These are phyloP conservation scores for Atrichornis clamosus DNA, from an alignment of 2,113 vertebrate species.

Conservation along the genomic window DNA sequence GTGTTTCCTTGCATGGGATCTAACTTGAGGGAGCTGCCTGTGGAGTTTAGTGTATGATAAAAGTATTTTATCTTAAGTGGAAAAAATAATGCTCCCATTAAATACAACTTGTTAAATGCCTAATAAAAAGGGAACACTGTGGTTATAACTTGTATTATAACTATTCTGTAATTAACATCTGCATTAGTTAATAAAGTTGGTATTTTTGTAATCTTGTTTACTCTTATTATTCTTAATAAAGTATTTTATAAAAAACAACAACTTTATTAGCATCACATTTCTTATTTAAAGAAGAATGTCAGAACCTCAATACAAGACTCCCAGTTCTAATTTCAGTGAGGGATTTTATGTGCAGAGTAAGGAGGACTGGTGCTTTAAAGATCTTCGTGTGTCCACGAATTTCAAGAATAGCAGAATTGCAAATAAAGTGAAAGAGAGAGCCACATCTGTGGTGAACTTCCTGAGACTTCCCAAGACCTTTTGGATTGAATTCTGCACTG, in stretches of 20 bases:
- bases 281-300: neutral
- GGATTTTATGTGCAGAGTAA: neutral
- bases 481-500: neutral
- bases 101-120: constrained; percentile 28
- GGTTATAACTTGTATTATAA: constrained; percentile 70
- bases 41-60: constrained; percentile 50
- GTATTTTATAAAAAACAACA: constrained; percentile 72
- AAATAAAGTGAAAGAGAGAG: neutral
- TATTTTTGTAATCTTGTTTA: constrained; percentile 83
- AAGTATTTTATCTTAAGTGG: constrained; percentile 56
- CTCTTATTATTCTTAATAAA: constrained; percentile 79
- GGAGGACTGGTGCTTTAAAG: neutral
- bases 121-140: constrained; percentile 67
- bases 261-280: constrained; percentile 26
- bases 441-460: neutral
- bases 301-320: neutral
- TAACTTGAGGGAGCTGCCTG: constrained; percentile 50
- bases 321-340: neutral
- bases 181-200: constrained; percentile 67
- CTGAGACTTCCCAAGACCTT: neutral
- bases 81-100: constrained; percentile 56
- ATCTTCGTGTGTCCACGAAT: neutral
- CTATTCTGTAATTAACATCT: constrained; percentile 73
- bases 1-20: constrained; percentile 4
- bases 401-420: neutral